Evolutionary conservation across 2,113 vertebrate species (phyloP), one percentile per base, ranked within the genome.

Genomic region (Charadrius vociferus): DNA sequence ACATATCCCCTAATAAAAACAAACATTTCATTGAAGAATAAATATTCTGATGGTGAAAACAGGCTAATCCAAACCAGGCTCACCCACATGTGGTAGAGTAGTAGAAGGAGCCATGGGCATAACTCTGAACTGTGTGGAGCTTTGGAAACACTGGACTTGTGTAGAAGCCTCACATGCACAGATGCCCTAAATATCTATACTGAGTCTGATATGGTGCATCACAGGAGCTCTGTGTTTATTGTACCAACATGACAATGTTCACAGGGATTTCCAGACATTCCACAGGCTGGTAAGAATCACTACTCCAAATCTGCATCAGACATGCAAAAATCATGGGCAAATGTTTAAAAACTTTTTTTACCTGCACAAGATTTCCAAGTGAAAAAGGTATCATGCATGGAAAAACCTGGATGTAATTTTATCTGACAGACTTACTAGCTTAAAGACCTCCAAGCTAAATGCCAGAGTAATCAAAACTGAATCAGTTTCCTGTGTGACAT

Each of bases 341-440:
- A 37, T 15, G 3, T 45, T 32, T 52, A 47, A 70, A 93, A 17
- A 12, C 22, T 26, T 84, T 59, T 49, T 53, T 56, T 67, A 72
- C 30, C 45, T 67, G 63, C 34, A 75, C 27, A 72, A 63, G 39
- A 39, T 43, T 91, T 91, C 19, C 12, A 56, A 68, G 24, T 8
- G 32, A 52, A 91, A 93, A 90, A 61, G 7, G 12, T 30, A 68
- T 71, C 10, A 79, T 13, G 43, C 1, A 26, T 39, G 43, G 56
- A 45, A 96, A 77, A 62, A 61, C 12, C 7, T 27, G 70, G 65
- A 59, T 45, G 49, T 87, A 45, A 88, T 89, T 65, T 49, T 82
- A 65, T 87, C 73, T 91, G 94, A 87, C 83, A 91, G 77, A 70
- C 20, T 82, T 65, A 30, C 39, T 82, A 68, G 39, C 52, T 75